These are phyloP conservation scores for Papilio machaon DNA, from an alignment of 1,140 invertebrate species.

Conservation along the genomic window DNA sequence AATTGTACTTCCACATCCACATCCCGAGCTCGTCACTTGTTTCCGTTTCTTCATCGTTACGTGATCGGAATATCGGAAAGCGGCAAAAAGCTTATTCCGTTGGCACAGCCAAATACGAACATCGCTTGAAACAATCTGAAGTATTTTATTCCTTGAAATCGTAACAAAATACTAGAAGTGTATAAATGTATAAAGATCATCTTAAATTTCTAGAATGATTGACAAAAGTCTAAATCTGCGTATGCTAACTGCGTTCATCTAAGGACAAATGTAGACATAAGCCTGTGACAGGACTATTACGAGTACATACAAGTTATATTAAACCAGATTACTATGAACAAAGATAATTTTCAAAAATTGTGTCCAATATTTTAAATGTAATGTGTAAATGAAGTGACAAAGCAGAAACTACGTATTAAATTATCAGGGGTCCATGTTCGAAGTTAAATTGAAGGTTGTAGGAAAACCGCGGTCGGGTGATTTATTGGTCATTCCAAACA, in stretches of 20 bases:
- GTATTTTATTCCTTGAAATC: not conserved
- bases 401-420: conserved; percentile 19
- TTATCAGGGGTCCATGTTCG: conserved; percentile 1
- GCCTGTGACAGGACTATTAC: too few species aligned
- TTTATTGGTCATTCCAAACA: conserved; percentile 24
- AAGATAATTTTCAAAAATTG: too few species aligned
- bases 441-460: conserved; percentile 29
- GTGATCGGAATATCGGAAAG: conserved; percentile 27
- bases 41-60: conserved; percentile 22
- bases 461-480: conserved; percentile 14
- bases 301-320: too few species aligned
- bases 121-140: conserved; percentile 8
- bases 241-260: too few species aligned
- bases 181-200: not conserved
- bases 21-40: conserved; percentile 32
- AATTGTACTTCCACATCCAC: conserved; percentile 32
- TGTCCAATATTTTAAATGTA: not conserved
- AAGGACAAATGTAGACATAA: too few species aligned
- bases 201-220: too few species aligned
- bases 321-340: too few species aligned
- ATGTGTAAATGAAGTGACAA: conserved; percentile 4
- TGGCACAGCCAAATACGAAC: not conserved
- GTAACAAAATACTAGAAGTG: not conserved
- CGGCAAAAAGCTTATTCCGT: conserved; percentile 2
- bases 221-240: too few species aligned